Conservation (phyloP, 2,888 invertebrate species). For the Mongoloraphidia duomilia region DNA sequence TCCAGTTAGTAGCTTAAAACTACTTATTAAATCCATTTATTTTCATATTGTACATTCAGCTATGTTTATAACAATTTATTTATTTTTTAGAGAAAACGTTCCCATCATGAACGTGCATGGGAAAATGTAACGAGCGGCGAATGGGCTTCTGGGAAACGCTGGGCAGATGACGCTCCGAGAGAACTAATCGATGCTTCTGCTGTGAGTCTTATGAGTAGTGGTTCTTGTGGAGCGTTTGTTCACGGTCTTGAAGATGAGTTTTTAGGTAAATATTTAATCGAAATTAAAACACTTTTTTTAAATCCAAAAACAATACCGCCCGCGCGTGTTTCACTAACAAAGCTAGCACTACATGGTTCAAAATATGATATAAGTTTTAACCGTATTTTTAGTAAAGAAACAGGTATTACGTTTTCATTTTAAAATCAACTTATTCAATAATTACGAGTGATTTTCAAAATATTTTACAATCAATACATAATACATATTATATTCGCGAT, state of each 20-base stretch:
- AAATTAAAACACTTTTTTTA: not conserved
- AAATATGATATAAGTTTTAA: too few relatives aligned
- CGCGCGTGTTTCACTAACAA: not conserved
- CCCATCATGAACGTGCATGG: constrained; percentile 74
- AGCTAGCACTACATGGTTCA: too few relatives aligned
- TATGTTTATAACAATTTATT: constrained; percentile 3
- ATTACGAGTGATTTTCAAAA: too few relatives aligned
- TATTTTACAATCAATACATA: too few relatives aligned
- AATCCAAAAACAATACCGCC: not conserved
- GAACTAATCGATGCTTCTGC: constrained; percentile 59
- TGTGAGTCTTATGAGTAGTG: constrained; percentile 72
- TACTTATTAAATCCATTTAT: not conserved
- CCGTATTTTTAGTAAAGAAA: too few relatives aligned
- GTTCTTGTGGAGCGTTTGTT: constrained; percentile 95
- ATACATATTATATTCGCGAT: too few relatives aligned
- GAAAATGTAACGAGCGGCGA: constrained; percentile 73
- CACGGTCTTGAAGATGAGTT: constrained; percentile 98
- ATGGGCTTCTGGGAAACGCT: constrained; percentile 84
- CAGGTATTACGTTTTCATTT: not conserved
- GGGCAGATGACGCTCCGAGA: constrained; percentile 71
- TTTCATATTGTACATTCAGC: not conserved
- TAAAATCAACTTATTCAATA: not conserved
- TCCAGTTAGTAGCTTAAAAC: not conserved
- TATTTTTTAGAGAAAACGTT: constrained; percentile 51
- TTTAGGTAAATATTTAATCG: constrained; percentile 37